Base-by-base conservation (phyloP, 2,888 invertebrate genomes). In the Cantharis lateralis region DNA sequence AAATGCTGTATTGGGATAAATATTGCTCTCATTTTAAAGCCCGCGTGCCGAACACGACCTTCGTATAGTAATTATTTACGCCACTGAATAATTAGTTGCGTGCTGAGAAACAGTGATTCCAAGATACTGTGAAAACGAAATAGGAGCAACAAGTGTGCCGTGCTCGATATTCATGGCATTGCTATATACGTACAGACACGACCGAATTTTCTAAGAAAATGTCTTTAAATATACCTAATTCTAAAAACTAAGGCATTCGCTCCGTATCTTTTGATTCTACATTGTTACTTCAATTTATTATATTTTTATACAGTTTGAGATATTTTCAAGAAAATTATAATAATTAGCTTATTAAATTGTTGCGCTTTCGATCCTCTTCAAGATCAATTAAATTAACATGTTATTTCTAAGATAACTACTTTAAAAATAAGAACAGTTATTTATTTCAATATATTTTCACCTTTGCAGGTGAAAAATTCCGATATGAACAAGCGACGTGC, bases 401-500 rank as follows among this genome's bases (percentile, higher is more conserved):
- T n/a, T 48, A 48, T n/a, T 48, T 66, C 11, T 9, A 11, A 66
- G 20, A n/a, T 66, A 1, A 20, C n/a, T 66, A n/a, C 5, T 20
- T n/a, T 3, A 66, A 24, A 20, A 66, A 20, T 66, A 13, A 13
- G 16, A 66, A 66, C 20, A 66, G 24, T 20, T 66, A 66, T 66
- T 20, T 66, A 66, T n/a, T 66, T 66, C 64, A 7, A 66, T 24
- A 70, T 77, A 74, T 74, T 77, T 74, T 74, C 77, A 74, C 74
- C 74, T 84, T 83, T 84, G 81, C 83, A 84, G 84, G 84, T 84
- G 81, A 79, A 80, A 82, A 82, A 82, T 83, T 83, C 78, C 82
- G 83, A 79, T 80, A 79, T 76, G 79, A 80, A 78, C 84, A 83
- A 83, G 89, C 86, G 88, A 91, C 89, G 87, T 90, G 90, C 73